Base-by-base conservation (phyloP, 1,140 invertebrate species). In the Epicauta chinensis region DNA sequence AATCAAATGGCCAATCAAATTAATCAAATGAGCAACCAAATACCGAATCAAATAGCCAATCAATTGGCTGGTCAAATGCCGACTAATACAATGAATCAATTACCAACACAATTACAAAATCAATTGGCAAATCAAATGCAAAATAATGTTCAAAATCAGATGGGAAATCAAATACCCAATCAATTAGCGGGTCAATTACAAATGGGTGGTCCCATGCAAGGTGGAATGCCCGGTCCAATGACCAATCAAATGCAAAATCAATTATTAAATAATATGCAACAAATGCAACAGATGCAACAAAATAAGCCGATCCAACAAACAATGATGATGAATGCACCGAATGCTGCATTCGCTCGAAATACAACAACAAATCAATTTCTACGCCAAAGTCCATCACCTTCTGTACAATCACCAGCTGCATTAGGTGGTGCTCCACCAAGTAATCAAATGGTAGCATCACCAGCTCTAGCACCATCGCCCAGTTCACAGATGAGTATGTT, bases 391-490 rank as follows among this genome's bases (percentile, higher is more conserved):
- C 84, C 83, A 9, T 81, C 81, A 5, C 80, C 81, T 3, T 83
- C 82, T 10, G 82, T 81, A n/a, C 80, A 81, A 12, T 83, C 81
- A 54, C 83, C 83, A 1, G 81, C 78, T 55, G 75, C 75, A 38
- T 74, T 83, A 75, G 47, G 76, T 35, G 80, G 77, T 9, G 79
- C 80, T 1, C 72, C 71, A 16, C 16, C 51, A 14, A 76, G 71
- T 47, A 79, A 76, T 60, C 79, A 82, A 61, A 84, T 85, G 80
- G 81, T 82, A 11, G 74, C 81, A 17, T 86, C 83, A 9, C 84
- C 84, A 6, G 84, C 83, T 16, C 63, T 84, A 43, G 83, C 81
- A 38, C 80, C 82, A n/a, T 82, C 82, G n/a, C 83, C 83, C 13
- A 80, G 77, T 55, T 73, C 81, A 16, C 80, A 80, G 50, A 78